Evolutionary conservation across 37 sponge, comb jelly and placozoan genomes (phyloP).

Genomic region (Geodia barretti): DNA sequence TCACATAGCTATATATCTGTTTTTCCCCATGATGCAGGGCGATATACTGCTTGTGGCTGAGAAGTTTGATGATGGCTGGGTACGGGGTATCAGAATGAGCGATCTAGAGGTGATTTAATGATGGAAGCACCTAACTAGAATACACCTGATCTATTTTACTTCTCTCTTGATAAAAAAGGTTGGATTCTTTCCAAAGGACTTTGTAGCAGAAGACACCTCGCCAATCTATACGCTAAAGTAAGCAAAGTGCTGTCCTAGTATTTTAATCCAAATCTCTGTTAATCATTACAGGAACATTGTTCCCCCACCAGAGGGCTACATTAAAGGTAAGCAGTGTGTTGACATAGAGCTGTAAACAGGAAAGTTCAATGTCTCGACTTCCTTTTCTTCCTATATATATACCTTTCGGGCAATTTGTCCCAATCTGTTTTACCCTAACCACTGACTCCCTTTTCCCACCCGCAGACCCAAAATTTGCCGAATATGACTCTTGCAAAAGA

Average conservation of each 20-base stretch:
- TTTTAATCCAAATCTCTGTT: background rate
- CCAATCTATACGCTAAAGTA: constrained; percentile 71
- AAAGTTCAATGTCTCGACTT: background rate
- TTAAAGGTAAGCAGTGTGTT: constrained; percentile 37
- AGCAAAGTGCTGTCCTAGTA: constrained; percentile 1
- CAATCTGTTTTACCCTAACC: background rate
- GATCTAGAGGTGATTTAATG: constrained; percentile 53
- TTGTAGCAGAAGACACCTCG: constrained; percentile 58
- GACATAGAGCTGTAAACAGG: too few species aligned
- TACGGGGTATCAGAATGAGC: constrained; percentile 73
- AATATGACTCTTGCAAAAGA: constrained; percentile 60
- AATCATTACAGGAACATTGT: constrained; percentile 26
- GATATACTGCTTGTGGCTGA: constrained; percentile 76
- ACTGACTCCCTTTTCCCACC: background rate
- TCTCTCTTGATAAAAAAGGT: constrained; percentile 35
- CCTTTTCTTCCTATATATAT: background rate
- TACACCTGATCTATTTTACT: background rate
- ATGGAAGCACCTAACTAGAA: background rate
- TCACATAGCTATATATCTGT: too few species aligned
- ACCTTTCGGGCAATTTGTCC: background rate
- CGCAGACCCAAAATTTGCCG: constrained; percentile 61
- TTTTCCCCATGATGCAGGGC: constrained; percentile 49
- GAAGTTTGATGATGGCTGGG: constrained; percentile 83
- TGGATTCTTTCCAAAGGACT: constrained; percentile 80
- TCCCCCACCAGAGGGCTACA: constrained; percentile 24